A percentile compares a stretch with the other conserved stretches of the same genome.
Conservation (phyloP, 1,140 invertebrate species). For the Cydia fagiglandana region DNA sequence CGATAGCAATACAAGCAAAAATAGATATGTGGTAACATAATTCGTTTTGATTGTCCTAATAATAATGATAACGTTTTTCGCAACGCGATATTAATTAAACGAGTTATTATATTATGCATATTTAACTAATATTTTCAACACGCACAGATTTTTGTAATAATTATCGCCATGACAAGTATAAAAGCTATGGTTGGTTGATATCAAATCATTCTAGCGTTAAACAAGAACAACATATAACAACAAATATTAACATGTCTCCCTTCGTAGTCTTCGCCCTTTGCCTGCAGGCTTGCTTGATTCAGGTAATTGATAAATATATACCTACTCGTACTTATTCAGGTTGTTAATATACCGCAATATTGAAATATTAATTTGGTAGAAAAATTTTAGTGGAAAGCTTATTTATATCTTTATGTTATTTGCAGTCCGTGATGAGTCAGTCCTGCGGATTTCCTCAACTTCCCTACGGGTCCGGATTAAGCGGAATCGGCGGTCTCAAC, state of each 20-base stretch:
- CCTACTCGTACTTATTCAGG: background rate
- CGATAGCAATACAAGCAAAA: background rate
- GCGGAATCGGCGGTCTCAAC: background rate
- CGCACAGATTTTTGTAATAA: background rate
- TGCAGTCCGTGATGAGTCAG: background rate
- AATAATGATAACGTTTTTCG: background rate
- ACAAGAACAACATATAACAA: background rate
- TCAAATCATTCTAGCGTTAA: background rate
- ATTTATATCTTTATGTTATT: background rate
- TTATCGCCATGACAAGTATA: background rate
- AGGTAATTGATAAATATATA: background rate
- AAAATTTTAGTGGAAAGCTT: no score
- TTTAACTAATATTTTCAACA: background rate
- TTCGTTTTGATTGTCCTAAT: background rate
- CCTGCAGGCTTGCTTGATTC: slow-evolving; percentile 10
- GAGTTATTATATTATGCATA: background rate
- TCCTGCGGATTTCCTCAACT: background rate
- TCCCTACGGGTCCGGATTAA: background rate
- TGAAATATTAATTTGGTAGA: no score
- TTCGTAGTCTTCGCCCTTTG: slow-evolving; percentile 8
- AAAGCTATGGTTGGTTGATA: background rate
- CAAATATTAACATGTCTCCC: background rate
- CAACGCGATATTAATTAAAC: background rate
- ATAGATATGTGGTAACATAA: background rate
- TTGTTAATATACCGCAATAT: no score